Evolutionary conservation across 1,140 invertebrate species (phyloP).

Genomic region (Drosophila teissieri): DNA sequence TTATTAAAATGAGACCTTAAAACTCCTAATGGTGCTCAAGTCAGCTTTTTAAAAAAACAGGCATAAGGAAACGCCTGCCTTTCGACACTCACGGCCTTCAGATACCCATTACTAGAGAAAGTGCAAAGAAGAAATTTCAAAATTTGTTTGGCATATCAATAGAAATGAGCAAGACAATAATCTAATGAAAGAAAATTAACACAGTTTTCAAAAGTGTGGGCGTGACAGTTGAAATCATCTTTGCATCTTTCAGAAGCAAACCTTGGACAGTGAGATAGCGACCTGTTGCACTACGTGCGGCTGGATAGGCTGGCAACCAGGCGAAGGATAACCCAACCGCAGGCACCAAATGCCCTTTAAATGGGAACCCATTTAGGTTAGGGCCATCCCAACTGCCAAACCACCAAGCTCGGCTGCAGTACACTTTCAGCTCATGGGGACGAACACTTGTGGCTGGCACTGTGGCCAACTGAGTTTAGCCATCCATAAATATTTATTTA

Average conservation of each 20-base stretch:
- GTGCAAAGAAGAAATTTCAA: no score
- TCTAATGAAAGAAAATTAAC: no score
- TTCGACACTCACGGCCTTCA: no score
- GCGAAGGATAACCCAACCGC: constrained; percentile 1
- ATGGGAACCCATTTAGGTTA: not conserved
- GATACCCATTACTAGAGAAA: no score
- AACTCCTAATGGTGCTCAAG: no score
- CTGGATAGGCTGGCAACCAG: not conserved
- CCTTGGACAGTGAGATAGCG: constrained; percentile 15
- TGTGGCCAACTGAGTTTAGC: constrained; percentile 19
- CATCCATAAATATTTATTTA: constrained; percentile 43
- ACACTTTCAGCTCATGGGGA: not conserved
- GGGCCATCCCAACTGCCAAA: not conserved
- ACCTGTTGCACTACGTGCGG: not conserved
- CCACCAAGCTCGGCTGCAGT: not conserved
- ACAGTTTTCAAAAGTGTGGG: not conserved
- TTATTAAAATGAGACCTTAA: no score
- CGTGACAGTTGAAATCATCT: no score
- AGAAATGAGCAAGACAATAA: no score
- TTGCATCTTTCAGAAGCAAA: no score
- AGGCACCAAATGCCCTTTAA: not conserved
- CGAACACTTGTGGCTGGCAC: constrained; percentile 6
- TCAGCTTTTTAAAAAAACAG: no score
- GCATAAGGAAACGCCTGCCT: no score
- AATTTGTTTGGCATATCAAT: no score